phyloP scores from a whole-genome alignment of 2,888 invertebrate genomes.

The Tetheella fluctuosa region DNA sequence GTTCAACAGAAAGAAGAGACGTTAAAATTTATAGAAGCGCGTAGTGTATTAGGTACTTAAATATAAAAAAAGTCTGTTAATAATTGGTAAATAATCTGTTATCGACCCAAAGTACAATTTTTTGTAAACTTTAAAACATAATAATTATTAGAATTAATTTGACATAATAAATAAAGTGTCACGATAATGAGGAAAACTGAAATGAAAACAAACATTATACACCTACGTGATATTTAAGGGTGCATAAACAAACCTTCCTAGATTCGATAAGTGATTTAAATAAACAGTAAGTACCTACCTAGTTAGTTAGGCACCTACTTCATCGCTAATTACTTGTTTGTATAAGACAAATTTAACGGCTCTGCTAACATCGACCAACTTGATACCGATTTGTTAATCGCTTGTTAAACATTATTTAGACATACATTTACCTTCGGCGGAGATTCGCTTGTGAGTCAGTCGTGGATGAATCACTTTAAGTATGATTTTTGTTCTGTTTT shows the following conservation, averaged over 20 bases:
- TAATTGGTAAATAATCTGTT: too few species aligned
- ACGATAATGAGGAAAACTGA: background rate
- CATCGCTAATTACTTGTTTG: constrained; percentile 68
- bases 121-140: too few species aligned
- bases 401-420: constrained; percentile 46
- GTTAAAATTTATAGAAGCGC: too few species aligned
- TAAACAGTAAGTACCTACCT: constrained; percentile 31
- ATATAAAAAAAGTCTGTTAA: too few species aligned
- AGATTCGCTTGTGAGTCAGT: constrained; percentile 36
- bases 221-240: constrained; percentile 17
- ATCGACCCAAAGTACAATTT: too few species aligned
- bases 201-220: background rate
- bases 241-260: constrained; percentile 31
- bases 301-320: constrained; percentile 29
- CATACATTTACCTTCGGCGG: constrained; percentile 32
- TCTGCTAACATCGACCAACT: constrained; percentile 35
- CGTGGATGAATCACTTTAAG: constrained; percentile 42
- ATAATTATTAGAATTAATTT: too few species aligned
- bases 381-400: constrained; percentile 48
- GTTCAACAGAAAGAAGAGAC: too few species aligned
- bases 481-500: constrained; percentile 45
- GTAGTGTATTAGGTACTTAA: too few species aligned
- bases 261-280: constrained; percentile 42
- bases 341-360: constrained; percentile 48
- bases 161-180: background rate